Conservation (phyloP, 2,797 vertebrate species). For the Arctocebus calabarensis region DNA sequence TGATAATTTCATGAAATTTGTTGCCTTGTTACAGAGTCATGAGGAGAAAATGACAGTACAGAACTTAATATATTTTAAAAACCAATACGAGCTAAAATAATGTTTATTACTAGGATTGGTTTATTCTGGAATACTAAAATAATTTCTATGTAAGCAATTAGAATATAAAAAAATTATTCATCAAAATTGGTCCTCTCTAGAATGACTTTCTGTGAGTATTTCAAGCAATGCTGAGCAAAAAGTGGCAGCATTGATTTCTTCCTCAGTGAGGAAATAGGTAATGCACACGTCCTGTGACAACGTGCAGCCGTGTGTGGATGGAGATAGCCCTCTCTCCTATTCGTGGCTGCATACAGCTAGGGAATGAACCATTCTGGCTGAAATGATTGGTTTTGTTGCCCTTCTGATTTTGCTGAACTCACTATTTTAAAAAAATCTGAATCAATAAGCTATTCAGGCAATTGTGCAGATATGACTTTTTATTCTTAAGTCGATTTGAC, state of each 20-base stretch:
- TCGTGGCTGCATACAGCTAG: neutral
- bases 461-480: slow-evolving; percentile 72
- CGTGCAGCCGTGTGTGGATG: neutral
- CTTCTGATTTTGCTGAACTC: slow-evolving; percentile 79
- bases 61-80: neutral
- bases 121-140: neutral
- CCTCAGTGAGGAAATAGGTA: neutral
- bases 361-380: slow-evolving; percentile 23
- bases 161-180: slow-evolving; percentile 9
- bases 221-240: slow-evolving; percentile 6
- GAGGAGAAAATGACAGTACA: neutral
- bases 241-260: slow-evolving; percentile 4
- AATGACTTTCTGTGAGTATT: slow-evolving; percentile 45
- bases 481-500: slow-evolving; percentile 76
- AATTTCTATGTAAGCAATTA: slow-evolving; percentile 44
- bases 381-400: slow-evolving; percentile 70
- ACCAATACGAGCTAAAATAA: neutral
- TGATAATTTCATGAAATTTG: neutral
- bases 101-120: neutral
- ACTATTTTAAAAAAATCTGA: slow-evolving; percentile 60
- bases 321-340: neutral
- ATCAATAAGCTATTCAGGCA: slow-evolving; percentile 80
- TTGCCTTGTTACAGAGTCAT: neutral
- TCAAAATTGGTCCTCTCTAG: neutral
- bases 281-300: neutral